Conservation (phyloP, 2,888 invertebrate species). For the Anoplius nigerrimus region DNA sequence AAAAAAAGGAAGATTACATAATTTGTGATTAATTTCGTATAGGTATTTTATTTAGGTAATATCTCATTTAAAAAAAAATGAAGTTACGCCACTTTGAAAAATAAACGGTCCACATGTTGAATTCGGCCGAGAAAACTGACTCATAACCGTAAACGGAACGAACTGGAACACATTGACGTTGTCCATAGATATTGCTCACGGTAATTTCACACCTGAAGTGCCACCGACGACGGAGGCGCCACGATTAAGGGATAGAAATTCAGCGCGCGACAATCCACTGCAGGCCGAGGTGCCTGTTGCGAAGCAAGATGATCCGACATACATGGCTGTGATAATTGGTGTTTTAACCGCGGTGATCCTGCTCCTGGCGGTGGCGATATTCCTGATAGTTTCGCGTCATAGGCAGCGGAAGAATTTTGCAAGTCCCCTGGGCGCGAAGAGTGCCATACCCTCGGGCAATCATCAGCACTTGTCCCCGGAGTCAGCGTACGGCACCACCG, state of each 20-base stretch:
- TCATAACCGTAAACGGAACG: neutral
- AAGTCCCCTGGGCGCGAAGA: conserved; percentile 75
- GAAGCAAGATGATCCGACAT: conserved; percentile 76
- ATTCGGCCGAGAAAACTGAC: neutral
- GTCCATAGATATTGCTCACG: conserved; percentile 77
- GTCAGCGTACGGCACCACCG: conserved; percentile 77
- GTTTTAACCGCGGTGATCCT: conserved; percentile 79
- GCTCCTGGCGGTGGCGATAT: conserved; percentile 77
- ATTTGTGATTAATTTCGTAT: too few species aligned
- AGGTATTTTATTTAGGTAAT: too few species aligned
- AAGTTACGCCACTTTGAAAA: too few species aligned
- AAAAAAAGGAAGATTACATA: too few species aligned
- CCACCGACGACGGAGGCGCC: conserved; percentile 73
- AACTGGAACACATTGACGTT: neutral
- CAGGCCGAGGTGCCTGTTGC: conserved; percentile 74
- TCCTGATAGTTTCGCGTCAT: conserved; percentile 77
- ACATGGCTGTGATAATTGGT: conserved; percentile 78
- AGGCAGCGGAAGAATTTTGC: conserved; percentile 76
- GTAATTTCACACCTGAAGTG: conserved; percentile 78
- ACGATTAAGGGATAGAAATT: conserved; percentile 65
- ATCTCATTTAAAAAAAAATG: too few species aligned
- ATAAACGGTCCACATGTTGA: too few species aligned
- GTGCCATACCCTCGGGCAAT: conserved; percentile 72
- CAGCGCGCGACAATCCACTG: conserved; percentile 64
- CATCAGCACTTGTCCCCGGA: conserved; percentile 76